phyloP scores from a whole-genome alignment of 2,888 invertebrate species.

The Epirrhoe tristata region DNA sequence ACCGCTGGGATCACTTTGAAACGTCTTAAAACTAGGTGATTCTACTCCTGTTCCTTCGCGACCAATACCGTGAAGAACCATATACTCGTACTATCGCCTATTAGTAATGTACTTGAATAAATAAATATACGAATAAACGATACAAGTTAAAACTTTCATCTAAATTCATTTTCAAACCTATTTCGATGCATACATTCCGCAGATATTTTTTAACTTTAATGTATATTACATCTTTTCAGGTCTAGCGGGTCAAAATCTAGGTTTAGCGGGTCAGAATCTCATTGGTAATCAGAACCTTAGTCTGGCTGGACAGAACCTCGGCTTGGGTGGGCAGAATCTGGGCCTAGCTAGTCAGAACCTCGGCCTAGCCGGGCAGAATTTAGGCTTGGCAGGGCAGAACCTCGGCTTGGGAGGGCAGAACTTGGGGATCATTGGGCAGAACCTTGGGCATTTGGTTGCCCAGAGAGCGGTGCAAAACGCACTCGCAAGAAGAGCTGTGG shows the following conservation, averaged over 20 bases:
- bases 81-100: no score
- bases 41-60: no score
- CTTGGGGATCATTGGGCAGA: conserved; percentile 67
- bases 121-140: no score
- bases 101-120: no score
- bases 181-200: no score
- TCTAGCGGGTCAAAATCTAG: conserved; percentile 64
- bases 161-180: no score
- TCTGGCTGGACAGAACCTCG: conserved; percentile 57
- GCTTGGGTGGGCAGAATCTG: conserved; percentile 58
- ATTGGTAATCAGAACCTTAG: conserved; percentile 62
- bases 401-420: conserved; percentile 63
- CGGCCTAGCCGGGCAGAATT: conserved; percentile 57
- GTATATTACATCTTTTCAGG: conserved; percentile 60
- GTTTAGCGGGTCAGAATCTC: conserved; percentile 62
- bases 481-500: conserved; percentile 69
- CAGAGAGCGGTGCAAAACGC: conserved; percentile 78
- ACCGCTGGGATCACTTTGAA: no score
- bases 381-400: conserved; percentile 59
- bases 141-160: no score
- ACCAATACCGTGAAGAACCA: no score
- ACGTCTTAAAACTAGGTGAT: no score
- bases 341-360: conserved; percentile 60
- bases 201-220: no score
- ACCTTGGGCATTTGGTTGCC: conserved; percentile 72